Conservation (phyloP, 2,888 invertebrate species). For the Sturmia bella region DNA sequence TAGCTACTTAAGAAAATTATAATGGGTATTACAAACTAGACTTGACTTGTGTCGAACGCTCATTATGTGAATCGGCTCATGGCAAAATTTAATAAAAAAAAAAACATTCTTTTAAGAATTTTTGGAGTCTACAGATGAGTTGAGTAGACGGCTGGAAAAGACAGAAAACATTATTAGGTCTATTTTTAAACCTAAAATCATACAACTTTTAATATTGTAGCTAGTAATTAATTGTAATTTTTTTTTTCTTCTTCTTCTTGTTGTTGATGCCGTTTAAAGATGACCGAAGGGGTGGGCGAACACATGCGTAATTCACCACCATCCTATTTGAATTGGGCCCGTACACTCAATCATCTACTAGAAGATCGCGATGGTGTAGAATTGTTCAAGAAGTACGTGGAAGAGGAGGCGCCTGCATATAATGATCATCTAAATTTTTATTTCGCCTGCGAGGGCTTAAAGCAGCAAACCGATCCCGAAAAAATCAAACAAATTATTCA, state of each 20-base stretch:
- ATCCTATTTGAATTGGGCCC: constrained; percentile 94
- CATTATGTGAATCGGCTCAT: no score
- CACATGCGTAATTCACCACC: constrained; percentile 83
- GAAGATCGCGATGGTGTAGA: constrained; percentile 95
- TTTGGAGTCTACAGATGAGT: no score
- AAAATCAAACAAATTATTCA: constrained; percentile 89
- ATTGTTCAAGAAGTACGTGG: constrained; percentile 91
- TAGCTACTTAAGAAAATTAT: no score
- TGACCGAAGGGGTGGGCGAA: constrained; percentile 82
- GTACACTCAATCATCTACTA: constrained; percentile 90
- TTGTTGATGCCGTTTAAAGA: constrained; percentile 75
- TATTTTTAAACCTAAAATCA: no score
- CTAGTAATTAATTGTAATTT: background rate
- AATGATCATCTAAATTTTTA: constrained; percentile 94
- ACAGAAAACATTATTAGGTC: no score
- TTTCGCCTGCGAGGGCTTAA: constrained; percentile 95
- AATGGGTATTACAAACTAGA: no score
- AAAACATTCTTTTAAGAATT: no score
- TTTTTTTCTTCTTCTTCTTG: background rate
- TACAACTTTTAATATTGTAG: no score
- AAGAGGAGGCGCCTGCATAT: constrained; percentile 89
- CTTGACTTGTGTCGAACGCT: no score
- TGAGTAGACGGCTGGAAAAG: no score
- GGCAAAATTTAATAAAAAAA: no score
- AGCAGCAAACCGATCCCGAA: constrained; percentile 89